Conservation (phyloP, 2,113 vertebrate species). For the Megalops atlanticus region DNA sequence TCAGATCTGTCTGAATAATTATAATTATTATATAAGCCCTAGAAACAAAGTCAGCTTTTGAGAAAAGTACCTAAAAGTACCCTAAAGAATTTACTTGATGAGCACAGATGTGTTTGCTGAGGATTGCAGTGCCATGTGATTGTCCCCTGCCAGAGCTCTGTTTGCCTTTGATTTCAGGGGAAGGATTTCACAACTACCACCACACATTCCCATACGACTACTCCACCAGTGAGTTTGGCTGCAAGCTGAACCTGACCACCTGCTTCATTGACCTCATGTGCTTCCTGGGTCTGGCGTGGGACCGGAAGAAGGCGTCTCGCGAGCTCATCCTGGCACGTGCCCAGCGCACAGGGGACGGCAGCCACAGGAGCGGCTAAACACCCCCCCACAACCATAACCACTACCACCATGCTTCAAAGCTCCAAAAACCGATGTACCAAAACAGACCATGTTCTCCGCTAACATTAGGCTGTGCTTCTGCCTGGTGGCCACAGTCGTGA, state of each 20-base stretch:
- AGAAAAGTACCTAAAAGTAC: no score
- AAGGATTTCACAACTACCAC: constrained; percentile 96
- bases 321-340: constrained; percentile 72
- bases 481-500: no score
- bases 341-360: constrained; percentile 82
- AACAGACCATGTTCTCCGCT: constrained; percentile 44
- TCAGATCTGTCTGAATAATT: no score
- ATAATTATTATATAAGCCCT: no score
- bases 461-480: constrained; percentile 23
- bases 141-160: no score
- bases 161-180: constrained; percentile 70
- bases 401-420: no score
- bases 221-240: constrained; percentile 86
- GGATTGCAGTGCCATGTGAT: no score
- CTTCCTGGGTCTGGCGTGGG: constrained; percentile 79
- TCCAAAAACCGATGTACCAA: constrained; percentile 1
- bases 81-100: no score
- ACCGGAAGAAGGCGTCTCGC: constrained; percentile 81
- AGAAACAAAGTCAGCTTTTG: no score
- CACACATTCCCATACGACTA: constrained; percentile 92
- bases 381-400: neutral
- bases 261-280: constrained; percentile 89
- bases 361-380: constrained; percentile 82
- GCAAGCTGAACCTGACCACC: constrained; percentile 83
- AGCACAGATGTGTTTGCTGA: no score